A percentile compares a stretch with the other conserved stretches of the same genome.
Conservation (phyloP, 2,113 vertebrate genomes). For the Crotophaga sulcirostris region DNA sequence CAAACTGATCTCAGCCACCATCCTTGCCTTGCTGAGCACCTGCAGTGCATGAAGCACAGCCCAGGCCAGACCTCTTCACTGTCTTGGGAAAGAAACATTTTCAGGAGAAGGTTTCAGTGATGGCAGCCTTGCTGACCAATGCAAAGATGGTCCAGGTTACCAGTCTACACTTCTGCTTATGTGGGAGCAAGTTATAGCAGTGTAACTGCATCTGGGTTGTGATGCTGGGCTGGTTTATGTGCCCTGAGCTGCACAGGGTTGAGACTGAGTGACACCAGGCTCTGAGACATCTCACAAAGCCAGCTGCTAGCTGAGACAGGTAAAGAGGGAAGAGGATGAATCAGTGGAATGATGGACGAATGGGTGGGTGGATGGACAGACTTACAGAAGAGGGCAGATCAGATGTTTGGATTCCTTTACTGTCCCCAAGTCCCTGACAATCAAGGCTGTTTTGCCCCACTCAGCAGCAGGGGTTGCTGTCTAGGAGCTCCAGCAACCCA, state of each 20-base stretch:
- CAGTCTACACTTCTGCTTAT: fast-evolving
- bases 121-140: not conserved
- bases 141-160: not conserved
- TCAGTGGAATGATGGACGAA: not conserved
- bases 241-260: not conserved
- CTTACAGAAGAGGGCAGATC: not conserved
- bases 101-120: not conserved
- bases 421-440: not conserved
- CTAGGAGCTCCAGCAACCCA: not conserved
- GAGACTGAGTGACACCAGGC: not conserved
- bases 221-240: not conserved
- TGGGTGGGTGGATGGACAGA: fast-evolving
- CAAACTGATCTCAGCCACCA: not conserved
- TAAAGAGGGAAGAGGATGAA: not conserved
- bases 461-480: not conserved
- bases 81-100: not conserved
- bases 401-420: not conserved
- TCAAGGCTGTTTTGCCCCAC: not conserved
- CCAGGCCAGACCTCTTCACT: not conserved
- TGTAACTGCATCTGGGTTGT: fast-evolving
- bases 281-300: not conserved
- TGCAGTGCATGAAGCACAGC: not conserved
- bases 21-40: not conserved
- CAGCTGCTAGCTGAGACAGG: not conserved
- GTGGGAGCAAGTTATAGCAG: not conserved